Evolutionary conservation across 2,797 vertebrate species (phyloP), one percentile per base, ranked within the genome.

Genomic region (Lithobates sylvaticus): DNA sequence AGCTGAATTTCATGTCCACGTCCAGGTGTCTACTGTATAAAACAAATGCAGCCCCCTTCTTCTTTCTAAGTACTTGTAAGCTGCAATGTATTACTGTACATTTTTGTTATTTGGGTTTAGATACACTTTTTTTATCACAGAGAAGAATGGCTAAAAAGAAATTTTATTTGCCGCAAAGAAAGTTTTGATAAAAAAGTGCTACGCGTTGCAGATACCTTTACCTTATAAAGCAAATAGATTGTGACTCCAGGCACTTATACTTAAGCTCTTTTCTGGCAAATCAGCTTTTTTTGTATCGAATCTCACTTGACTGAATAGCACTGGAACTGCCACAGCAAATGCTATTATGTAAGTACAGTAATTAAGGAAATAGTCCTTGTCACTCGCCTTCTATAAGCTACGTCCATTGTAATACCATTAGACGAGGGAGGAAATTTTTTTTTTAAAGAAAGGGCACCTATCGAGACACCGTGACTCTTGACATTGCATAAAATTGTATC

Each of bases 351-450:
- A 88, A 91, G 90, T 91, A 90, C 84, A 92, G 91, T 93, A 93
- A 94, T 94, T 93, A 93, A 94, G 91, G 90, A 94, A 94, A 93
- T 90, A 93, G 94, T 93, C 89, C 90, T 92, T 93, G 92, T 93
- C 90, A 89, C 90, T 93, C 90, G 88, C 91, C 89, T 83, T 89
- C 88, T 89, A 90, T 91, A 92, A 90, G 89, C 90, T 91, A 87
- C 89, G 90, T 88, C 91, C 89, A 80, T 88, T 91, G 75, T 92
- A 92, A 92, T 94, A 90, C 92, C 93, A 90, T 92, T 91, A 93
- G 92, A 92, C 74, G 89, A 91, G 91, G 91, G 92, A 92, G 90
- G 90, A 93, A 2, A 10, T 90, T 90, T 88, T 90, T 90, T 90
- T 88, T 88, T 88, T 90, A 86, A 91, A 86, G 86, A 85, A 91